phyloP scores from a whole-genome alignment of 2,113 vertebrate genomes.

The Indicator indicator region DNA sequence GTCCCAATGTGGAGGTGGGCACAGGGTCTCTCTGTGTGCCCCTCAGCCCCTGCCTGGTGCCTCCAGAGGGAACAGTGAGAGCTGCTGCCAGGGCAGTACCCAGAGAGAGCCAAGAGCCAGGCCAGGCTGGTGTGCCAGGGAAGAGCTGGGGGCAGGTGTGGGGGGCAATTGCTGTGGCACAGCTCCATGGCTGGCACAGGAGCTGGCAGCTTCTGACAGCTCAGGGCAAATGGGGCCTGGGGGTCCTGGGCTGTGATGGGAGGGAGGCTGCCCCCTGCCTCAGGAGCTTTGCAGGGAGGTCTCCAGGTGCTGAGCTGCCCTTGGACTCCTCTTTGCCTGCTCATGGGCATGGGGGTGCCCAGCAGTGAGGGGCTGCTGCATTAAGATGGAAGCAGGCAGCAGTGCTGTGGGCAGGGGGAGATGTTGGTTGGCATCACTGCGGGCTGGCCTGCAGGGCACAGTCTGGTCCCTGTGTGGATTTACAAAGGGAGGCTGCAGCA shows the following conservation, averaged over 20 bases:
- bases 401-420: no score
- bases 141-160: fast-evolving
- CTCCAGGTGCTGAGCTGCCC: no score
- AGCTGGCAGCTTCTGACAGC: neutral
- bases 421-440: no score
- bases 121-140: neutral
- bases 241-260: no score
- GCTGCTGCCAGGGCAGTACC: neutral
- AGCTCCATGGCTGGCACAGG: fast-evolving
- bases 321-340: neutral
- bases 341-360: neutral
- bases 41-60: neutral
- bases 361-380: neutral
- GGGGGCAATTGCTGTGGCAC: neutral
- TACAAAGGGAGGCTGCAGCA: no score
- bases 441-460: no score
- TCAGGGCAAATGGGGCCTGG: no score
- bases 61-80: fast-evolving
- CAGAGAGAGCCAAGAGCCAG: neutral
- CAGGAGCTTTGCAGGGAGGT: no score
- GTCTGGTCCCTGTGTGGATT: no score
- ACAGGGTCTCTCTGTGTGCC: neutral
- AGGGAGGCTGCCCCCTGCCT: no score
- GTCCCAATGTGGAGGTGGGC: neutral
- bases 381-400: no score